These are phyloP conservation scores for Ochropleura plecta DNA, from an alignment of 2,888 invertebrate species.

Conservation along the genomic window DNA sequence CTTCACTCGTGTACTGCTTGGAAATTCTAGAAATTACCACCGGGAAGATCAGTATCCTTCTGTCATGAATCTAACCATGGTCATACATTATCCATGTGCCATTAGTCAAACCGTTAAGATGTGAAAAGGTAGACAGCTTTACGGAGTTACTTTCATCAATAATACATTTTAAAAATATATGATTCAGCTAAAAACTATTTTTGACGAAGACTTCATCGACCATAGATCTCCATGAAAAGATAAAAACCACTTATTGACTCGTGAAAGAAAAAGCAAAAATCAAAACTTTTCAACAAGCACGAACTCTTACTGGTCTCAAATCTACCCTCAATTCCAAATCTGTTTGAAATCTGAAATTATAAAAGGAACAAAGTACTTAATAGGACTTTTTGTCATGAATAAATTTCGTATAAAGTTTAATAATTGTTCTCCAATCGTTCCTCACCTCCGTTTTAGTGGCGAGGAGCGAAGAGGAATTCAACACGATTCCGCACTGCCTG, in stretches of 20 bases:
- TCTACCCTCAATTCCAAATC: slow-evolving; percentile 37
- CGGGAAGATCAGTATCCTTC: neutral
- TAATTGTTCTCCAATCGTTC: slow-evolving; percentile 57
- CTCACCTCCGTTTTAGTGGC: slow-evolving; percentile 38
- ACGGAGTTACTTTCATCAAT: neutral
- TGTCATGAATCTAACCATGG: neutral
- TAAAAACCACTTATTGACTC: slow-evolving; percentile 17
- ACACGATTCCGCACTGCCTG: slow-evolving; percentile 58
- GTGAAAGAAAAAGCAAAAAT: slow-evolving; percentile 27
- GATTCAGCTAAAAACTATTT: neutral
- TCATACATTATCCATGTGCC: neutral
- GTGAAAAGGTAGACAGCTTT: neutral
- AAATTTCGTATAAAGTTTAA: slow-evolving; percentile 60
- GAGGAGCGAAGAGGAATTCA: slow-evolving; percentile 41
- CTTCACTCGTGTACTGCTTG: accelerated
- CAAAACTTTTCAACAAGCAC: slow-evolving; percentile 19
- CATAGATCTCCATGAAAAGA: slow-evolving; percentile 14
- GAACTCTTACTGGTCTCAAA: slow-evolving; percentile 14
- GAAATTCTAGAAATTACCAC: neutral
- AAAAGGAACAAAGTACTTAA: slow-evolving; percentile 60
- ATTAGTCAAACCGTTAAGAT: neutral
- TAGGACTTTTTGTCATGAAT: slow-evolving; percentile 60
- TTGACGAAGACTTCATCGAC: neutral
- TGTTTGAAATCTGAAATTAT: slow-evolving; percentile 49
- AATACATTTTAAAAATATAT: neutral